Conservation (phyloP, 2,888 invertebrate species). For the Parasteatoda lunata region DNA sequence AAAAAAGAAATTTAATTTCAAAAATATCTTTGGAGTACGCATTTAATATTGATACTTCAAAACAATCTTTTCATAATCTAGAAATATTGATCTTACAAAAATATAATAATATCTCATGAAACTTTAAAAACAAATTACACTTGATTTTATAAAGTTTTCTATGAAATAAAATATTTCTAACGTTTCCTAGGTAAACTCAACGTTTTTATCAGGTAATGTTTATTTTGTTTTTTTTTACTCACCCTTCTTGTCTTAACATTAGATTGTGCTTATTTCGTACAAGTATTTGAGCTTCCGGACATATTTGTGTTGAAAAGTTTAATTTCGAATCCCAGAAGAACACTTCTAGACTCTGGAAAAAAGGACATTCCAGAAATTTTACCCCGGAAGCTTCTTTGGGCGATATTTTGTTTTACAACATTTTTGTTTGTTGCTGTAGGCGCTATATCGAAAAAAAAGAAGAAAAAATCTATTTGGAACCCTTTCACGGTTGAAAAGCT, state of each 20-base stretch:
- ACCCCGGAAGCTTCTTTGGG: background rate
- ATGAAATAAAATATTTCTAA: too few species aligned
- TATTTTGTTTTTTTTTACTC: too few species aligned
- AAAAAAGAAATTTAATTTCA: too few species aligned
- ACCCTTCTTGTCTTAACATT: background rate
- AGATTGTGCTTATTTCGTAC: constrained; percentile 16
- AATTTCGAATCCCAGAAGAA: constrained; percentile 33
- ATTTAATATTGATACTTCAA: too few species aligned
- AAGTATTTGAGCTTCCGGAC: constrained; percentile 15
- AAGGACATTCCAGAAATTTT: constrained; percentile 23
- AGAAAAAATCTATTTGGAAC: background rate
- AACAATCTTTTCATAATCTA: too few species aligned
- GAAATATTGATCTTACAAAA: too few species aligned
- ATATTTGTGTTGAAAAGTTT: constrained; percentile 34
- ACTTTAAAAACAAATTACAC: too few species aligned
- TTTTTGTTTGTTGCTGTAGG: constrained; percentile 1
- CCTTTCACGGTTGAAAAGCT: background rate
- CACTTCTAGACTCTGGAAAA: background rate
- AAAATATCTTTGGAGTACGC: too few species aligned
- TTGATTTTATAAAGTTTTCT: too few species aligned
- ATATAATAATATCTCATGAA: too few species aligned
- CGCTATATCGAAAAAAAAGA: background rate
- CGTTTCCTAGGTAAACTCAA: too few species aligned
- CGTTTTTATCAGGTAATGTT: too few species aligned
- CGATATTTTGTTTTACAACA: constrained; percentile 38